A percentile compares a stretch with the other conserved stretches of the same genome.
These are phyloP conservation scores for Conomelus anceps DNA, from an alignment of 2,888 invertebrate genomes.

Conservation along the genomic window DNA sequence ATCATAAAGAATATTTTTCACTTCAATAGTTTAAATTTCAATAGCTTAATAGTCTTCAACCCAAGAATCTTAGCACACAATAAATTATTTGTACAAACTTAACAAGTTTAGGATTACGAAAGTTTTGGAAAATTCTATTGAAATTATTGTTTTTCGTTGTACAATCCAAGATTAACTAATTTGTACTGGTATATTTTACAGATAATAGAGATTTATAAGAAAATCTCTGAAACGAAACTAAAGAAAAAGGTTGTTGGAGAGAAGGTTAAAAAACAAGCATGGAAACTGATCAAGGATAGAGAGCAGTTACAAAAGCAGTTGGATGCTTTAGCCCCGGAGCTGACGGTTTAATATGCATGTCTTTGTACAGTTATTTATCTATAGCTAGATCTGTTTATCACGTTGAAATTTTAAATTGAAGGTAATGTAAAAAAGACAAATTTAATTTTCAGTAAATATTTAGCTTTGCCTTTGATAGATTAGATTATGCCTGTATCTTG, in stretches of 20 bases:
- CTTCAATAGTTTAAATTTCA: too few species aligned
- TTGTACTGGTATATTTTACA: constrained; percentile 31
- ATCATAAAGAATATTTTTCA: too few species aligned
- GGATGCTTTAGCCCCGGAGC: neutral
- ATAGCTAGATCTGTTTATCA: neutral
- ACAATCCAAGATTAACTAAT: neutral
- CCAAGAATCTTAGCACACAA: too few species aligned
- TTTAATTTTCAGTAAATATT: too few species aligned
- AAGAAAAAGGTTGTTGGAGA: constrained; percentile 71
- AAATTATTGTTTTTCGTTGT: too few species aligned
- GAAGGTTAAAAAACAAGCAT: constrained; percentile 74
- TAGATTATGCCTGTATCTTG: too few species aligned
- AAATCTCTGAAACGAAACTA: constrained; percentile 68
- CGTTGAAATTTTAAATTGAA: neutral
- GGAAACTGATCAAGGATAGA: constrained; percentile 59
- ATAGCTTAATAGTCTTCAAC: too few species aligned
- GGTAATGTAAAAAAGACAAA: neutral
- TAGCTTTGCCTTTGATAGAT: too few species aligned
- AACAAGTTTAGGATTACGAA: too few species aligned
- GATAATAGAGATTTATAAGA: constrained; percentile 78
- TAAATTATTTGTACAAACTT: too few species aligned
- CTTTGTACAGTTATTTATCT: neutral
- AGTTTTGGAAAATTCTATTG: too few species aligned
- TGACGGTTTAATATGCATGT: neutral
- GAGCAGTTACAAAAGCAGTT: constrained; percentile 13